Evolutionary conservation across 2,797 vertebrate genomes (phyloP).

Genomic region (Euthynnus affinis): DNA sequence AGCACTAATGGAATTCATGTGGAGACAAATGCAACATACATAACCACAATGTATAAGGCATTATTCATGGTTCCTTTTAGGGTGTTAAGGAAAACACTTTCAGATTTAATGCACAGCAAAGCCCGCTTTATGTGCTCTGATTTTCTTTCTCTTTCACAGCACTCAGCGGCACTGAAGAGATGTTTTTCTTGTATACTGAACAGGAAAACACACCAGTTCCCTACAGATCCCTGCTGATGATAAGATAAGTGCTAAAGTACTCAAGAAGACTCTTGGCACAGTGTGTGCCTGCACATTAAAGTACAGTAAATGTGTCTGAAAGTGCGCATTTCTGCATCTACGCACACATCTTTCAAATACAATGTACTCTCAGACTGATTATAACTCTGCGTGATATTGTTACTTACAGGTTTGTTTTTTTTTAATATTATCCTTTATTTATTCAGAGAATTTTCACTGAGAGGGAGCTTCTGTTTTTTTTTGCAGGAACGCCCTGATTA

Average conservation of each 20-base stretch:
- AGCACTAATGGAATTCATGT: slow-evolving; percentile 61
- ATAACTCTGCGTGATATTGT: neutral
- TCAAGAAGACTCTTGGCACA: slow-evolving; percentile 7
- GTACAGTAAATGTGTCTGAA: neutral
- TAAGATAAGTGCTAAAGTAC: slow-evolving; percentile 28
- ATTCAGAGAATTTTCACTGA: too few relatives aligned
- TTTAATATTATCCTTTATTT: too few relatives aligned
- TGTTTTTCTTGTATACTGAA: slow-evolving; percentile 30
- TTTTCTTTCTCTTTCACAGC: slow-evolving; percentile 28
- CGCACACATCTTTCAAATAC: slow-evolving; percentile 10
- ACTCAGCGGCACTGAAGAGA: slow-evolving; percentile 3
- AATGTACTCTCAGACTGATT: slow-evolving; percentile 1
- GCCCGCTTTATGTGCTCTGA: neutral
- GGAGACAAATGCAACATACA: slow-evolving; percentile 38
- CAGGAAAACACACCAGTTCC: slow-evolving; percentile 55
- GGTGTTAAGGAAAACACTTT: slow-evolving; percentile 19
- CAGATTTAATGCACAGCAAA: slow-evolving; percentile 28
- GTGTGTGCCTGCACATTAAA: slow-evolving; percentile 22
- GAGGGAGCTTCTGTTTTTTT: too few relatives aligned
- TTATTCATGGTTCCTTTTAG: slow-evolving; percentile 38
- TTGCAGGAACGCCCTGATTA: too few relatives aligned
- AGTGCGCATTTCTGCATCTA: slow-evolving; percentile 5
- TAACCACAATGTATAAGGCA: slow-evolving; percentile 39
- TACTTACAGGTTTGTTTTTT: neutral
- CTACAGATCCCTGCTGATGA: slow-evolving; percentile 59